Conservation (phyloP, 2,888 invertebrate genomes). For the Xestia sexstrigata region DNA sequence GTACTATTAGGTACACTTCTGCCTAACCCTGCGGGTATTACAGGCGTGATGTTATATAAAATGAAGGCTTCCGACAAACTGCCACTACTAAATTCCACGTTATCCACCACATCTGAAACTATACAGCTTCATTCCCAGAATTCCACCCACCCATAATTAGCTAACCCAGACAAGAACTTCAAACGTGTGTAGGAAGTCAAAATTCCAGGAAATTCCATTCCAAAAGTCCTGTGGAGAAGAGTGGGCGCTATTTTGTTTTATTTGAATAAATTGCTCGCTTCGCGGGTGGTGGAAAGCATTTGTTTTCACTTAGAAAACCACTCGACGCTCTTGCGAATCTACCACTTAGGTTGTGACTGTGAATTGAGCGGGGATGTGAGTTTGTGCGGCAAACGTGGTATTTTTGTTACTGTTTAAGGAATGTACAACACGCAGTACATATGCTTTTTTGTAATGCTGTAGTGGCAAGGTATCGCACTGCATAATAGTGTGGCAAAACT, state of each 20-base stretch:
- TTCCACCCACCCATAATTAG: background rate
- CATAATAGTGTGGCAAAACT: background rate
- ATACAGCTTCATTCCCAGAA: background rate
- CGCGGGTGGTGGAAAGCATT: conserved; percentile 75
- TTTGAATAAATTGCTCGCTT: conserved; percentile 79
- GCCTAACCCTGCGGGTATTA: too few species aligned
- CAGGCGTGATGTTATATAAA: background rate
- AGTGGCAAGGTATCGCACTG: background rate
- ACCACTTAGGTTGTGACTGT: conserved; percentile 66
- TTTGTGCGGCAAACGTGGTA: background rate
- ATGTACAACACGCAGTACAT: background rate
- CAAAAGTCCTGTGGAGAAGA: conserved; percentile 58
- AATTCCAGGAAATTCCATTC: conserved; percentile 46
- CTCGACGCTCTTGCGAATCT: conserved; percentile 70
- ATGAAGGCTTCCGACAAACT: background rate
- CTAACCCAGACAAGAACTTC: background rate
- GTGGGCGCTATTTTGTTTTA: conserved; percentile 72
- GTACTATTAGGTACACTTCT: too few species aligned
- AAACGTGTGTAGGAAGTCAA: conserved; percentile 26
- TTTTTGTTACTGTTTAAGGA: background rate
- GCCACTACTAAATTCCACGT: background rate
- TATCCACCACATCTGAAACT: too few species aligned
- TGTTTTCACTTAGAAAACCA: conserved; percentile 82
- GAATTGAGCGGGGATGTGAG: conserved; percentile 49
- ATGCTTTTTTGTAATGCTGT: background rate